Evolutionary conservation across 37 sponge, comb jelly and placozoan species (phyloP), one percentile per base, ranked within the genome.

Genomic region (Spongilla lacustris): DNA sequence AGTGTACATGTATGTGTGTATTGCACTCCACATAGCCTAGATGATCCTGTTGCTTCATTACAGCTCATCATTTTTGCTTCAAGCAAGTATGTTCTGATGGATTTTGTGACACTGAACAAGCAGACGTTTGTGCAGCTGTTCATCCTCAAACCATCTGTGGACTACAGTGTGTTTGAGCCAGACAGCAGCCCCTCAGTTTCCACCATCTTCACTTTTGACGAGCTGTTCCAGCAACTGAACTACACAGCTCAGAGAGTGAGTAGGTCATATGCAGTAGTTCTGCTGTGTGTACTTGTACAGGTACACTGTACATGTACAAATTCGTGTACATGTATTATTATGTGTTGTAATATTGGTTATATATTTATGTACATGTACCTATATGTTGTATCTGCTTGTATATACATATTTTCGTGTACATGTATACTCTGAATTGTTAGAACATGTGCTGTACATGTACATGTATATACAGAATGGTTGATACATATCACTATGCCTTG

Each of bases 41-140:
- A 41, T 41, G 3, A 41, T 9, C 3, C 41, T 58, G 58, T 58
- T 58, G 58, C 58, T 58, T 58, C 1, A 6, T 26, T 50, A 5
- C 30, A 79, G 80, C 28, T 79, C 17, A 19, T 66, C 13, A 49
- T 79, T 3, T 58, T 41, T 79, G 80, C 80, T 12, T 28, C 27
- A 4, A 24, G 27, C 12, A 79, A 37, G 66, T 50, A 23, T 11
- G 31, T 29, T 2, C 66, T 79, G 11, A 79, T 66, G 26, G 23
- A 27, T 66, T 79, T 79, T 49, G 66, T 79, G 28, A 28, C 66
- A 6, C 26, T 9, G 17, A 79, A 79, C 66, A 50, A 24, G 66
- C 67, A 79, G 12, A 79, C 80, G 66, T 79, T 79, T 79, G 66
- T 66, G 12, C n/a, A 49, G 27, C 66, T 79, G 26, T 79, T 79